Evolutionary conservation across 2,113 vertebrate genomes (phyloP).

Genomic region (Podarcis cretensis): DNA sequence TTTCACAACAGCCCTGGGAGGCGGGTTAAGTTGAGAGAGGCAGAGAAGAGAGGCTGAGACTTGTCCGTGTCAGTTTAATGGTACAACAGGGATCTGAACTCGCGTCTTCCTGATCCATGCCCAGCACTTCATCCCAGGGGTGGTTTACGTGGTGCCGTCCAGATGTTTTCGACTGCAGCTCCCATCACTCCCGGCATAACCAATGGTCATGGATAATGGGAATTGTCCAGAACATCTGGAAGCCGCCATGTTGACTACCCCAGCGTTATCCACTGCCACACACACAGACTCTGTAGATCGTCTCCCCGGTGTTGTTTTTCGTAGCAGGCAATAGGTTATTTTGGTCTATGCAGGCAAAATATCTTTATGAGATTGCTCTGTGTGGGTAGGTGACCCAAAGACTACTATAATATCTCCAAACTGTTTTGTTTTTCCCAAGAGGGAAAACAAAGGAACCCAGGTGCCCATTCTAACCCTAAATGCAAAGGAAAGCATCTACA

Average conservation of each 20-base stretch:
- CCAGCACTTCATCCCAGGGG: not conserved
- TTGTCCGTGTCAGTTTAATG: not conserved
- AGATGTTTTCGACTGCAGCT: no score
- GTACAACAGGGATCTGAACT: not conserved
- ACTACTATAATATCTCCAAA: not conserved
- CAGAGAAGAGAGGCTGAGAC: no score
- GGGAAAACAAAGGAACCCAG: not conserved
- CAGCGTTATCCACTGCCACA: not conserved
- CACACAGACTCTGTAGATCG: not conserved
- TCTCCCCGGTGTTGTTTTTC: not conserved
- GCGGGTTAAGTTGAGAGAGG: not conserved
- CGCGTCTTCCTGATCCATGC: not conserved
- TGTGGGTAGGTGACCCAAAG: no score
- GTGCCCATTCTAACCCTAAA: not conserved
- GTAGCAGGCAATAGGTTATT: not conserved
- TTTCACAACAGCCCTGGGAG: not conserved
- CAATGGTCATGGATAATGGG: no score
- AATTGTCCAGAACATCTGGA: no score
- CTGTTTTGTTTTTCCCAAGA: not conserved
- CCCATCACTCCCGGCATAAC: no score
- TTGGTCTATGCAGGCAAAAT: not conserved
- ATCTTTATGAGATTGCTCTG: not conserved
- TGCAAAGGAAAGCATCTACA: not conserved
- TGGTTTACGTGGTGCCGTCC: no score
- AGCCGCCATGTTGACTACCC: no score